Evolutionary conservation across 2,888 invertebrate genomes (phyloP), one percentile per base, ranked within the genome.

Genomic region (Macaria notata): DNA sequence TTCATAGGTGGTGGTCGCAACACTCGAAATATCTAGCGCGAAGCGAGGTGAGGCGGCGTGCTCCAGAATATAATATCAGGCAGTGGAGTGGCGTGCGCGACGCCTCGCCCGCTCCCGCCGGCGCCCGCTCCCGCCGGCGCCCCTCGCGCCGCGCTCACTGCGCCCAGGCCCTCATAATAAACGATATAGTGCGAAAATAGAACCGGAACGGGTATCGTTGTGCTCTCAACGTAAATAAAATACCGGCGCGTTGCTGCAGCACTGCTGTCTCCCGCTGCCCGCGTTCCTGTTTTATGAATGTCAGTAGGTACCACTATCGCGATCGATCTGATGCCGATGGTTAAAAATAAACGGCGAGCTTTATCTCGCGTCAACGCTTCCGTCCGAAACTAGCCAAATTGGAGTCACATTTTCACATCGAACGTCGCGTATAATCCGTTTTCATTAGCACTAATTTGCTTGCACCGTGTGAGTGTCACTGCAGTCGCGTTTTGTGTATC

Each of bases 61-160:
- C 86, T 93, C 92, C 81, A 90, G 91, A 90, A 90, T 91, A 91
- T 88, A 88, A 91, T 91, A 90, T 89, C 84, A 91, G 85, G 79
- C 84, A 72, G 81, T 83, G 79, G 78, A 86, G 88, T 84, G 88
- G 86, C 79, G 82, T 78, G 80, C 75, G 82, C 83, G 75, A 76
- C 60, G 72, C 68, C 66, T 62, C 69, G 65, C 9, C 8, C 74
- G 70, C 63, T 72, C 71, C 70, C 73, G 75, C 70, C n/a, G n/a
- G n/a, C n/a, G n/a, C n/a, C n/a, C n/a, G 70, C 63, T 72, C 71
- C 70, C 70, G 69, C 65, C 70, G 38, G 6, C 38, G 19, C 19
- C 19, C 19, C 19, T 19, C 19, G 19, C 19, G 38, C 41, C 76
- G 76, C 75, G 74, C 71, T 73, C 72, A 64, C 67, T 73, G 73